Base-by-base conservation (phyloP, 2,888 invertebrate genomes). In the Sialis lutaria region DNA sequence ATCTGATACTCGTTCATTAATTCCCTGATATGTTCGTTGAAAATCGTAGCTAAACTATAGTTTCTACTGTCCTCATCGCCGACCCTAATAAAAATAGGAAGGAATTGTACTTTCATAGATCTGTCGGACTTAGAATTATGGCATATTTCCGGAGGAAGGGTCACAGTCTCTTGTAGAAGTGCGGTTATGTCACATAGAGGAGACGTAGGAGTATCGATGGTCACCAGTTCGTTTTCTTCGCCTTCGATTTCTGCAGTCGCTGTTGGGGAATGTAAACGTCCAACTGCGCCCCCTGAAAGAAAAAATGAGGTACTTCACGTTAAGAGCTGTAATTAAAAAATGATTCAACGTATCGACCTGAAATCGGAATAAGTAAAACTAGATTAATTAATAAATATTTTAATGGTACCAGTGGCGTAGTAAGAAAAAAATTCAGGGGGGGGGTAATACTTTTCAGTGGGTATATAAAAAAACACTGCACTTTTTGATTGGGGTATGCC, bases 241-340 rank as follows among this genome's bases (percentile, higher is more conserved):
- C 81, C 83, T 61, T 88, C 88, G n/a, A 88, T 75, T 62, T 87
- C 87, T 0, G 88, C 88, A 1, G 78, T 79, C 5, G 82, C 78
- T 41, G 71, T 70, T 1, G 72, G 70, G 1, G 72, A 69, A 53
- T 72, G 68, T 22, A 74, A 59, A n/a, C 68, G 64, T 1, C 76
- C 77, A 0, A 73, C 70, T 6, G 74, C 73, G 7, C 73, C 73
- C 39, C 68, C 70, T 47, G 4, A 22, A 22, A 22, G 4, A 22
- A 22, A 22, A 22, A 22, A 4, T 22, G 22, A 22, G 22, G 22
- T 22, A 22, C 22, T 2, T 22, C 4, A 22, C 22, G 22, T 22
- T 2, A 22, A 22, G 22, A 22, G 22, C 22, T 22, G 22, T 22
- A 22, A 22, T 4, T 22, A 22, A 2, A 2, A 4, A 22, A 22